Percentiles rank a stretch among this genome's conserved stretches.
These are phyloP conservation scores for Lymantria dispar DNA, from an alignment of 2,888 invertebrate genomes.

Conservation along the genomic window DNA sequence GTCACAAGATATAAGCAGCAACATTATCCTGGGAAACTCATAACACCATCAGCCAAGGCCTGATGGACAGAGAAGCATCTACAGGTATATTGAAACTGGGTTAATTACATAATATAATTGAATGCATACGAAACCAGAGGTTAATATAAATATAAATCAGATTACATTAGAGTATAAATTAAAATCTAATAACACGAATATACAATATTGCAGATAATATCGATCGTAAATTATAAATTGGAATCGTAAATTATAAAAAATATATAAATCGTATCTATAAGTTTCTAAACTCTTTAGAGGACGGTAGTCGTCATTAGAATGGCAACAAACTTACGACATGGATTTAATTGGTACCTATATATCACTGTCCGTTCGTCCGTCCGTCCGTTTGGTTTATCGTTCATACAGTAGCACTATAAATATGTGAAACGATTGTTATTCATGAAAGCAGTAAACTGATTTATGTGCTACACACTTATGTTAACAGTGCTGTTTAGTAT, in stretches of 20 bases:
- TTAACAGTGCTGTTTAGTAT: too few relatives aligned
- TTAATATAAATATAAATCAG: not conserved
- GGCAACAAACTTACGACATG: slow-evolving; percentile 68
- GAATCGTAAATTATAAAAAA: not conserved
- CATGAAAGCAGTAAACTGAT: slow-evolving; percentile 29
- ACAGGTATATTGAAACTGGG: too few relatives aligned
- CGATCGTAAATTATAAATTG: not conserved
- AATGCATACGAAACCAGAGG: too few relatives aligned
- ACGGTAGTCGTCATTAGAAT: slow-evolving; percentile 72
- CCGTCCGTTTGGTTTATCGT: slow-evolving; percentile 61
- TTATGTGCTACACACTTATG: slow-evolving; percentile 10
- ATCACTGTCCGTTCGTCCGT: slow-evolving; percentile 55
- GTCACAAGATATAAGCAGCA: too few relatives aligned
- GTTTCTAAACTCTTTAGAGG: slow-evolving; percentile 26
- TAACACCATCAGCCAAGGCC: too few relatives aligned
- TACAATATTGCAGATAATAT: not conserved
- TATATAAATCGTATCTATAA: slow-evolving; percentile 14
- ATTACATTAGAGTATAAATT: not conserved
- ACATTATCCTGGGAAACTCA: too few relatives aligned
- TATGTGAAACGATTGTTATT: slow-evolving; percentile 64
- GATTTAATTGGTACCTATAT: slow-evolving; percentile 72
- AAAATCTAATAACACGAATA: not conserved
- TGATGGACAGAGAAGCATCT: too few relatives aligned
- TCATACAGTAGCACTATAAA: slow-evolving; percentile 72
- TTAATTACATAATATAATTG: too few relatives aligned